phyloP scores from a whole-genome alignment of 2,113 vertebrate species.

The Urocynchramus pylzowi region DNA sequence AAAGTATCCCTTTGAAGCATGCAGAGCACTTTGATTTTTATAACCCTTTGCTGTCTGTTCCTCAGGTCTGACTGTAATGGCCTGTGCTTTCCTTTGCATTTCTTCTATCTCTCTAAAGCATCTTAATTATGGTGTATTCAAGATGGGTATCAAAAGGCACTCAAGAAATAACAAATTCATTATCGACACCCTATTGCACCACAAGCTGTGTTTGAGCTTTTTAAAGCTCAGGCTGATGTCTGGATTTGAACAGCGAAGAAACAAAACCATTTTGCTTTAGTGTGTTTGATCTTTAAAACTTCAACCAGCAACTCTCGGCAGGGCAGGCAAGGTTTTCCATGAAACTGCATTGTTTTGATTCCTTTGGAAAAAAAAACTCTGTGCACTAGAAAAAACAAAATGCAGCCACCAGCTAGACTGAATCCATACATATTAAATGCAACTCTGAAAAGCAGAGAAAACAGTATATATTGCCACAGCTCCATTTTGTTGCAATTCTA shows the following conservation, averaged over 20 bases:
- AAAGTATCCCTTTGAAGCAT: not conserved
- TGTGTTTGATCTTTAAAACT: not conserved
- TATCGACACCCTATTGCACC: not conserved
- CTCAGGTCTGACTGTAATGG: constrained; percentile 2
- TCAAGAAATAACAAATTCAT: constrained; percentile 36
- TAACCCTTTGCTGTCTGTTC: constrained; percentile 18
- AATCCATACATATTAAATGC: not conserved
- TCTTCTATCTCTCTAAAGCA: not conserved
- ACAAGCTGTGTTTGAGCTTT: constrained; percentile 44
- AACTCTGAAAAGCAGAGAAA: not conserved
- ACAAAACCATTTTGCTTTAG: constrained; percentile 10
- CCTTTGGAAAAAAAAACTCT: not conserved
- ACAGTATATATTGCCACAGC: not conserved
- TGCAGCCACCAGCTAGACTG: not conserved
- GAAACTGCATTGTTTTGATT: constrained; percentile 14
- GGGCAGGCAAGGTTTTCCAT: not conserved
- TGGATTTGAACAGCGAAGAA: not conserved
- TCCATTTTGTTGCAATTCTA: not conserved
- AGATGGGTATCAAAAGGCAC: constrained; percentile 11
- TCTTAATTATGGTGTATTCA: constrained; percentile 29
- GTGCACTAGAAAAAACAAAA: not conserved
- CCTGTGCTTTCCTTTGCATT: constrained; percentile 4
- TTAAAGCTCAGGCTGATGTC: not conserved
- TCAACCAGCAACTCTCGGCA: not conserved
- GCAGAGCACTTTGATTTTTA: constrained; percentile 14